Evolutionary conservation across 1,140 invertebrate species (phyloP), one percentile per base, ranked within the genome.

Genomic region (Caenorhabditis latens): DNA sequence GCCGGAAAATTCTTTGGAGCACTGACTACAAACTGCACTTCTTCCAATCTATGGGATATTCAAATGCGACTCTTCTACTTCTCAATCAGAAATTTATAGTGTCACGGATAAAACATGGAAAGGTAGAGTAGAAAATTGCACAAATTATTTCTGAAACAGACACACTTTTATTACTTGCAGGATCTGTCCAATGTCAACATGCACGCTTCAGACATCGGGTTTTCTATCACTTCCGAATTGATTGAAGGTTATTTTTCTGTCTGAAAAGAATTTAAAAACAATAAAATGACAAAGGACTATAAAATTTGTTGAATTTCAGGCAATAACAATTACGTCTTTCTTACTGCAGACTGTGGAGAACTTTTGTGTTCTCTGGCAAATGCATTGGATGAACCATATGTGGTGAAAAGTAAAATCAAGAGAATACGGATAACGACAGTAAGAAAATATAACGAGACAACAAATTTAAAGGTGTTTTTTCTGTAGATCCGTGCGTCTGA

Each of bases 271-370:
- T 14, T 50, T 53, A 11, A 46, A 71, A 71, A 71, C 24, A 71
- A n/a, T 65, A 9, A 42, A 32, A 32, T 32, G 32, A 32, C 32
- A 32, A 19, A 40, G 9, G 13, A 40, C 40, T 32, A 32, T 42
- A 40, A 67, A 42, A 16, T 71, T 16, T n/a, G 19, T n/a, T n/a
- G 0, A 71, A 43, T 71, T 79, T 79, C 46, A 79, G 71, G 71
- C 43, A 79, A 79, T 79, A 79, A 79, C 71, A 79, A 79, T 24
- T 79, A 53, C 24, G 71, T 79, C 24, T 79, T 79, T n/a, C 50
- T 79, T 21, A 79, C 71, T n/a, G 71, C 71, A 19, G 71, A 79
- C n/a, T 79, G 71, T 50, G 71, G 71, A n/a, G 71, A 79, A 79
- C 46, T 79, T 24, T 43, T 79, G 21, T 79, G 71, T 79, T 79